Evolutionary conservation across 2,888 invertebrate species (phyloP), one percentile per base, ranked within the genome.

Genomic region (Mechanitis messenoides): DNA sequence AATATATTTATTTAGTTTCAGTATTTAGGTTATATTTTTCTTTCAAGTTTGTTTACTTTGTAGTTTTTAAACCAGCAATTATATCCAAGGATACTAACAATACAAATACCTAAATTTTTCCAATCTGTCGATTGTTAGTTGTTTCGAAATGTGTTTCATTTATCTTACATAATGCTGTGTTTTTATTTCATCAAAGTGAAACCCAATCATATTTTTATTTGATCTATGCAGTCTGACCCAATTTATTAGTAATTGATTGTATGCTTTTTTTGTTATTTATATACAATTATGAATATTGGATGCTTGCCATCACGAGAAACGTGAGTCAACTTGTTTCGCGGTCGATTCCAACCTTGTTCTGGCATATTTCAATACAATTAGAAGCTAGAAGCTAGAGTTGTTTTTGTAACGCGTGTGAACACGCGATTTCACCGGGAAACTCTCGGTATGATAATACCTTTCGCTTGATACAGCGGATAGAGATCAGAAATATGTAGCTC

Each of bases 401-500:
- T 84, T 87, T 87, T 86, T 85, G 80, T 79, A 73, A 74, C 74
- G 78, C 79, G 79, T 86, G 86, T 85, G 87, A 84, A 84, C 79
- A 79, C 79, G 84, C 81, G 87, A 86, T 88, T 87, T 88, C 88
- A 83, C 88, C 83, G 79, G 81, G 84, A 84, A 84, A 81, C 81
- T 68, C 74, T 69, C 71, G 72, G 73, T 76, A 76, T 76, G 81
- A 79, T 83, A 83, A 83, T 85, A 84, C 88, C 85, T 88, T 88
- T 86, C 87, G 87, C 87, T 89, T 81, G 81, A 83, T 84, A 80
- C 81, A 77, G 80, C 79, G 79, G 82, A 84, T 84, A 82, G 78
- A 62, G 58, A 55, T 59, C 65, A 60, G 83, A 84, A 83, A 85
- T 85, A 82, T 72, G 71, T 74, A 82, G 87, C 80, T 77, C 87